Evolutionary conservation across 92 coral and sea anemone species (phyloP), one percentile per base, ranked within the genome.

Genomic region (Siderastrea siderea): DNA sequence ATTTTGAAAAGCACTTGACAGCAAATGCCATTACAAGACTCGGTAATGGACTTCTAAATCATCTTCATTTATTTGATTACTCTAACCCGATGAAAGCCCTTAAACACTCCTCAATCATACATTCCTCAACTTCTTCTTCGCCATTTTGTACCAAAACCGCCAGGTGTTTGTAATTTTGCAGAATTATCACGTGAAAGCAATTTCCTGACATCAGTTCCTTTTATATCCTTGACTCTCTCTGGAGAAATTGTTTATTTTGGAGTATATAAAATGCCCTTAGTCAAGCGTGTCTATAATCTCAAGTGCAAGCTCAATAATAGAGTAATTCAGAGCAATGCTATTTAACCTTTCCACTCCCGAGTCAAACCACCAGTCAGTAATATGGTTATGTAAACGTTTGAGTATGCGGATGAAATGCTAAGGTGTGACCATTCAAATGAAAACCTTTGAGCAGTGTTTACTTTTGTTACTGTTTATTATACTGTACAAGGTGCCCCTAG

Each of bases 51-150:
- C 43, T 58, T 8, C 17, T 44, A 60, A 53, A 48, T 15, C 46
- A 74, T 51, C 46, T 38, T 58, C 43, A 43, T 19, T 82, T 82
- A 60, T 55, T 61, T n/a, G 52, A 57, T 57, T 82, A 11, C 50
- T 43, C 17, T 46, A 2, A 3, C 53, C 47, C 51, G 86, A 70
- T 71, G 71, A 82, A 82, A 82, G 38, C 78, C 13, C 55, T 82
- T 69, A n/a, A 82, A 82, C 86, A 82, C 16, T 47, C 59, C 3
- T 46, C 75, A 48, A 71, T 3, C 8, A 48, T 58, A 46, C 19
- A 14, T 16, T 66, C 14, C 71, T 9, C n/a, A 17, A 52, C 45
- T 6, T 16, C 6, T 7, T 16, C 0, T 14, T 57, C 16, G 6
- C 5, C 50, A 26, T 72, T 10, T n/a, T 8, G 4, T 16, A 19